phyloP scores from a whole-genome alignment of 2,888 invertebrate species.

The Hydrotaea diabolus region DNA sequence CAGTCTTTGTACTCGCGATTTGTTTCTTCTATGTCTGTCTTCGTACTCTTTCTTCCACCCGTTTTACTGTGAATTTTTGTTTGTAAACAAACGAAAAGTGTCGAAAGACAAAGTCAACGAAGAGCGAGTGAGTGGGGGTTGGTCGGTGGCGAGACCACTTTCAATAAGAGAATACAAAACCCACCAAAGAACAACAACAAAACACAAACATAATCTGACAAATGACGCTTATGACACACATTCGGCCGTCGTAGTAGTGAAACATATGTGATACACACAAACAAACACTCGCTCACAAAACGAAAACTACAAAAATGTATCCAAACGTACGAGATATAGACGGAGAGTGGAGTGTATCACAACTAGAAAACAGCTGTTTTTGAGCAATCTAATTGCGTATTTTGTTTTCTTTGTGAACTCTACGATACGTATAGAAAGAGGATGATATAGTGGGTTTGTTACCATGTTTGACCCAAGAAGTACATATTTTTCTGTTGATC shows the following conservation, averaged over 20 bases:
- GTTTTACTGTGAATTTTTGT: conserved; percentile 36
- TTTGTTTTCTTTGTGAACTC: not conserved
- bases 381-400: conserved; percentile 36
- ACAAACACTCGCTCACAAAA: not conserved
- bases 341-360: not conserved
- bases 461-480: not conserved
- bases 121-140: conserved; percentile 39
- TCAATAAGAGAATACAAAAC: not conserved
- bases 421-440: not conserved
- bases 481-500: too few relatives aligned
- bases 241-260: conserved; percentile 19
- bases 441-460: not conserved
- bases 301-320: not conserved
- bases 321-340: not conserved
- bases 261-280: conserved; percentile 1
- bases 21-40: not conserved
- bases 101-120: conserved; percentile 3
- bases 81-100: conserved; percentile 53
- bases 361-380: conserved; percentile 40
- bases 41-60: not conserved
- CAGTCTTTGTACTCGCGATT: conserved; percentile 43
- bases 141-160: conserved; percentile 12
- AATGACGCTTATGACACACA: conserved; percentile 61
- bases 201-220: not conserved
- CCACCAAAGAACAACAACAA: not conserved